A percentile compares a stretch with the other conserved stretches of the same genome.
Conservation (phyloP, 2,888 invertebrate genomes). For the Ephialtes manifestator region DNA sequence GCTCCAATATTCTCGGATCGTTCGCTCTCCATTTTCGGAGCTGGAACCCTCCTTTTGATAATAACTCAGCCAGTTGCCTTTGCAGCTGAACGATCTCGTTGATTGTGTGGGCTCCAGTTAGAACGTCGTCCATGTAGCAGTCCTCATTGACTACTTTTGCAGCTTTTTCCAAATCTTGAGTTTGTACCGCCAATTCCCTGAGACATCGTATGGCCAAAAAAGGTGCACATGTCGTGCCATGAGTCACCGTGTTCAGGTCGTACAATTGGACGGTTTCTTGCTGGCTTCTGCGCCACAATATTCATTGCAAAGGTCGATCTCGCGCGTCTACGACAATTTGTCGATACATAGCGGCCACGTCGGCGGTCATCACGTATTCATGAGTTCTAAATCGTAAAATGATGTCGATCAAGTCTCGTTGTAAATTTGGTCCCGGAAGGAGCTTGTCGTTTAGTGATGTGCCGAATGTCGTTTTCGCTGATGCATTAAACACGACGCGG, state of each 20-base stretch:
- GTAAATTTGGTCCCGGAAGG: conserved; percentile 48
- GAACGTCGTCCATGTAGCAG: conserved; percentile 55
- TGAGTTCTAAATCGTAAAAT: conserved; percentile 43
- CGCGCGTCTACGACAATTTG: conserved; percentile 52
- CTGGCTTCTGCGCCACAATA: conserved; percentile 51
- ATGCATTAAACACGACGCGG: conserved; percentile 32
- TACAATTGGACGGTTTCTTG: conserved; percentile 36
- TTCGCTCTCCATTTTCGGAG: conserved; percentile 63
- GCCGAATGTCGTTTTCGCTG: conserved; percentile 30
- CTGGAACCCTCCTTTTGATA: conserved; percentile 34
- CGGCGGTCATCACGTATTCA: conserved; percentile 54
- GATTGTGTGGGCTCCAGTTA: conserved; percentile 19
- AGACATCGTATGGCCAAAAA: conserved; percentile 47
- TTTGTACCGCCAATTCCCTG: too few relatives aligned
- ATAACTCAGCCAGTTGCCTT: conserved; percentile 27
- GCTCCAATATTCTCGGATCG: conserved; percentile 22
- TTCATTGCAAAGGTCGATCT: conserved; percentile 45
- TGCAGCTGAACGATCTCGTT: conserved; percentile 27
- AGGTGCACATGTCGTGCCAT: conserved; percentile 57
- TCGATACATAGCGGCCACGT: conserved; percentile 56
- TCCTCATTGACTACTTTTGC: conserved; percentile 45
- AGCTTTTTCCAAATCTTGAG: too few relatives aligned
- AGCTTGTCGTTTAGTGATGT: conserved; percentile 55
- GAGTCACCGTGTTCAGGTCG: conserved; percentile 56
- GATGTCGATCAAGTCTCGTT: conserved; percentile 38